Base-by-base conservation (phyloP, 2,888 invertebrate genomes). In the Agyllia agylla region DNA sequence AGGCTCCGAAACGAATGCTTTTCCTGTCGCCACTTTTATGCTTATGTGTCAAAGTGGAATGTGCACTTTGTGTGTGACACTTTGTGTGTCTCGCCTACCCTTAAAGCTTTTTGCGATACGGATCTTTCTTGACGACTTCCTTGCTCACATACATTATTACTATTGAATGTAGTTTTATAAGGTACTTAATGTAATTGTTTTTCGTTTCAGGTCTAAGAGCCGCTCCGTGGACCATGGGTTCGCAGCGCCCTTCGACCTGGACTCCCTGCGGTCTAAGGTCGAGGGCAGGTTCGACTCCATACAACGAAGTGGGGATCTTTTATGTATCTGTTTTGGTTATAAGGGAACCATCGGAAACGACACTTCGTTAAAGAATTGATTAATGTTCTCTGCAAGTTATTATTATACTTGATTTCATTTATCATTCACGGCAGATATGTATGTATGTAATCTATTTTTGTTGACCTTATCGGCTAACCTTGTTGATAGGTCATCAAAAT, bases 181-280 rank as follows among this genome's bases (percentile, higher is more conserved):
- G 24, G 42, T 57, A 30, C 1, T 75, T 31, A 81, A n/a, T 75
- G 33, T 17, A 20, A 31, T 77, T 38, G 35, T 64, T 82, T 77
- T 24, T 13, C 77, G 57, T 57, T 98, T 98, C 98, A 99, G 99
- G 99, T 99, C 99, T 97, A 99, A 99, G 97, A 99, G 99, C 97
- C 99, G 99, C 95, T 99, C 99, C 95, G 99, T 99, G 95, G 99
- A 99, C 98, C 99, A 99, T 98, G 99, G 99, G 95, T 99, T 99
- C 96, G 98, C 99, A 92, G 98, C 99, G 94, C 99, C 99, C 91
- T 99, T 99, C 96, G 99, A 99, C 97, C 98, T 99, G 98, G 99
- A 99, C 94, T 98, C 99, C 86, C 98, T 99, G 90, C 99, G 99
- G 95, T 99, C 99, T 96, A 99, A 99, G 97, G 99, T 99, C 96